A percentile compares a stretch with the other conserved stretches of the same genome.
These are phyloP conservation scores for Tiaroga cobitis DNA, from an alignment of 2,797 vertebrate species.

Conservation along the genomic window DNA sequence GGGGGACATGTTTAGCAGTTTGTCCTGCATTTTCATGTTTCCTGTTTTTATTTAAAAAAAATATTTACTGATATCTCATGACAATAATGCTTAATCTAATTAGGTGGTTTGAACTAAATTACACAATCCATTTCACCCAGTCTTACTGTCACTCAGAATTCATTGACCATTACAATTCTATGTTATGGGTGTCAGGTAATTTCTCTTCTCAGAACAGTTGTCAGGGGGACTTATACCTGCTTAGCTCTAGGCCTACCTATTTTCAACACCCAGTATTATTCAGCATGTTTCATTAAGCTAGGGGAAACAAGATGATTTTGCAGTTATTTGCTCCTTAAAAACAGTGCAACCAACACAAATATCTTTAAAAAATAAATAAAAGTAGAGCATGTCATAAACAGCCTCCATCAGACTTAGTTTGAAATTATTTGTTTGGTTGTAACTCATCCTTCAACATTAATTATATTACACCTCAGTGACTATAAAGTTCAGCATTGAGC, in stretches of 20 bases:
- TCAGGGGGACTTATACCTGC: neutral
- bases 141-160: neutral
- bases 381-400: neutral
- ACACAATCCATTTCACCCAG: neutral
- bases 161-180: neutral
- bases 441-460: neutral
- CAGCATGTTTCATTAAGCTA: neutral
- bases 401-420: neutral
- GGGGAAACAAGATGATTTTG: neutral
- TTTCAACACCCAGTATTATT: neutral
- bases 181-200: neutral
- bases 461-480: conserved; percentile 3
- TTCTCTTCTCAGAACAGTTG: conserved; percentile 6
- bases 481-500: neutral
- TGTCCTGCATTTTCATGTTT: neutral
- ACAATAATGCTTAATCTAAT: neutral
- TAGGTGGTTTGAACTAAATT: neutral
- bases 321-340: neutral
- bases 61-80: neutral
- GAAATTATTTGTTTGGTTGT: neutral
- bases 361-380: neutral
- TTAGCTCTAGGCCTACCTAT: neutral
- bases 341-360: neutral
- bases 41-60: too few relatives aligned
- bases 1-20: neutral